Percentiles rank a stretch among this genome's conserved stretches.
Evolutionary conservation across 2,888 invertebrate genomes (phyloP).

Genomic region (Cephus sareptanus): DNA sequence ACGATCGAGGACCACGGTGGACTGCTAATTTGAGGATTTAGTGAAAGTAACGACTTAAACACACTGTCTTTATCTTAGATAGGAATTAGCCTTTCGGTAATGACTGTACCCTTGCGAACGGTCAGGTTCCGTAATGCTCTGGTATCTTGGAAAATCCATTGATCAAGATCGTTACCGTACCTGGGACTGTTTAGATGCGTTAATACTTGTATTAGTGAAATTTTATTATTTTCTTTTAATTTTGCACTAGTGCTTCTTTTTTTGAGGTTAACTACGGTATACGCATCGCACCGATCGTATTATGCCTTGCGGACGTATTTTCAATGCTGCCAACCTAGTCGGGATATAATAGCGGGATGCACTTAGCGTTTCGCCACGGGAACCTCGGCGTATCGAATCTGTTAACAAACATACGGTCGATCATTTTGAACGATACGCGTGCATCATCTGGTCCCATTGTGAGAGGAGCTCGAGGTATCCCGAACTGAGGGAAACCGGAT

Average conservation of each 20-base stretch:
- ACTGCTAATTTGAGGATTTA: constrained; percentile 61
- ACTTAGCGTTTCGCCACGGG: constrained; percentile 53
- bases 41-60: constrained; percentile 51
- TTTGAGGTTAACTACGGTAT: not conserved
- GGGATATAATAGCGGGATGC: constrained; percentile 15
- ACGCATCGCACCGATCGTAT: not conserved
- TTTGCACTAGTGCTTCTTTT: too few relatives aligned
- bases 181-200: not conserved
- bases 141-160: not conserved
- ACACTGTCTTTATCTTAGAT: not conserved
- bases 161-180: not conserved
- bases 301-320: not conserved
- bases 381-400: constrained; percentile 53
- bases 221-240: not conserved
- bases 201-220: not conserved
- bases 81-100: not conserved
- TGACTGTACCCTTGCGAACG: not conserved
- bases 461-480: constrained; percentile 26
- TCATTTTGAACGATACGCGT: constrained; percentile 27
- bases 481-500: constrained; percentile 30
- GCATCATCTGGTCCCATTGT: constrained; percentile 34
- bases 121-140: not conserved
- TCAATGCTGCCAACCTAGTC: not conserved
- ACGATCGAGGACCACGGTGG: constrained; percentile 49
- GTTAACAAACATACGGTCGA: constrained; percentile 53